A percentile compares a stretch with the other conserved stretches of the same genome.
Evolutionary conservation across 2,113 vertebrate species (phyloP).

Genomic region (Cettia cetti): DNA sequence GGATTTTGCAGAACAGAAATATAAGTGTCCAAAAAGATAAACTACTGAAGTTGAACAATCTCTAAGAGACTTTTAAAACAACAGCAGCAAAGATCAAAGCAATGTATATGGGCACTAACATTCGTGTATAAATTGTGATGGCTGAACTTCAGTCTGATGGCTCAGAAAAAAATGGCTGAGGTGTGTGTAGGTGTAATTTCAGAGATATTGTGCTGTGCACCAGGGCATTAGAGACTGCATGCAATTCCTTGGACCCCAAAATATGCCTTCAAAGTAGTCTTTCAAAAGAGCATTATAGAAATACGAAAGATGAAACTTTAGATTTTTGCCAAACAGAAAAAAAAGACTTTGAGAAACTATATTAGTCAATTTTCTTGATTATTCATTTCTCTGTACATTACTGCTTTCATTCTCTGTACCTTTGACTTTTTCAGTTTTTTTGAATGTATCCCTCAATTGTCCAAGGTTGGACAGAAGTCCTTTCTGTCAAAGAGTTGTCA

Average conservation of each 20-base stretch:
- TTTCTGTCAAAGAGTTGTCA: neutral
- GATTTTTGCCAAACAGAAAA: neutral
- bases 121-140: neutral
- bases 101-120: neutral
- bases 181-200: accelerated
- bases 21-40: neutral
- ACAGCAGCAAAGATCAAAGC: neutral
- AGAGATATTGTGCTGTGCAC: neutral
- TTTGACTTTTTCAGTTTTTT: neutral
- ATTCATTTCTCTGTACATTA: neutral
- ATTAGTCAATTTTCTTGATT: neutral
- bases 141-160: neutral
- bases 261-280: neutral
- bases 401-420: neutral
- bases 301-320: neutral
- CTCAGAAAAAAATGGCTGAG: neutral
- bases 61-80: neutral
- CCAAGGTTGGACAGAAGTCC: neutral
- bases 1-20: neutral
- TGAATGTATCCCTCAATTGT: neutral
- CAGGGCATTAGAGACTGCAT: neutral
- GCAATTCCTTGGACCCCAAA: neutral
- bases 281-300: neutral
- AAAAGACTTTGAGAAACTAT: neutral
- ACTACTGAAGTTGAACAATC: neutral